Evolutionary conservation across 2,113 vertebrate species (phyloP), one percentile per base, ranked within the genome.

Genomic region (Kryptolebias marmoratus): DNA sequence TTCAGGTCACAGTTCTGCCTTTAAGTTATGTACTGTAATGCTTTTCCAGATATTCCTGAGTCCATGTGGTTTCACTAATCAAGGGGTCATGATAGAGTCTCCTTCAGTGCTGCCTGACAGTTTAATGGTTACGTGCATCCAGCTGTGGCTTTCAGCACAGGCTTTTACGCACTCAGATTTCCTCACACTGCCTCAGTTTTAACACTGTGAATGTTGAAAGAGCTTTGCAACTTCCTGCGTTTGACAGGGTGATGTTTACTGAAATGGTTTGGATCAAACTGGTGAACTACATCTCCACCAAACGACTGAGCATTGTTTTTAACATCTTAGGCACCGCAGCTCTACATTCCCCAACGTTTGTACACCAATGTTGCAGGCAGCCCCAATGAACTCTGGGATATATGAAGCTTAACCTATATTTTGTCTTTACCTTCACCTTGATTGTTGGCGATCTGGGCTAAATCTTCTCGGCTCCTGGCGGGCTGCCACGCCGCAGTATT

Each of bases 361-460:
- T 36, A 36, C 32, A 36, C 7, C 32, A 36, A 7, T 42, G 39
- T 9, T 42, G 36, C n/a, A 27, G 16, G 30, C 32, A 74, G 32
- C 71, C 57, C 27, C 66, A 82, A 71, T 77, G 47, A 83, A 68
- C 48, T 11, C n/a, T 66, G 49, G 27, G 45, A 54, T 59, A 67
- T 59, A 64, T 58, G 10, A 11, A 83, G 82, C 69, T 86, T 84
- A 83, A 79, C 79, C 65, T 49, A 78, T 68, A 81, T 88, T 77
- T 88, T 73, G 64, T 8, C n/a, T 88, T 93, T 96, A 97, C 95
- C 95, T 96, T 95, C 93, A 76, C 90, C 92, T 77, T 94, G 94
- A 92, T 92, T 93, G 90, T 94, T 94, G 82, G 84, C 89, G 89
- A 87, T 86, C 89, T 94, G 87, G 87, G 87, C 56, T 83, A 92